phyloP scores from a whole-genome alignment of 2,113 vertebrate genomes.

The Chloropsis hardwickii region DNA sequence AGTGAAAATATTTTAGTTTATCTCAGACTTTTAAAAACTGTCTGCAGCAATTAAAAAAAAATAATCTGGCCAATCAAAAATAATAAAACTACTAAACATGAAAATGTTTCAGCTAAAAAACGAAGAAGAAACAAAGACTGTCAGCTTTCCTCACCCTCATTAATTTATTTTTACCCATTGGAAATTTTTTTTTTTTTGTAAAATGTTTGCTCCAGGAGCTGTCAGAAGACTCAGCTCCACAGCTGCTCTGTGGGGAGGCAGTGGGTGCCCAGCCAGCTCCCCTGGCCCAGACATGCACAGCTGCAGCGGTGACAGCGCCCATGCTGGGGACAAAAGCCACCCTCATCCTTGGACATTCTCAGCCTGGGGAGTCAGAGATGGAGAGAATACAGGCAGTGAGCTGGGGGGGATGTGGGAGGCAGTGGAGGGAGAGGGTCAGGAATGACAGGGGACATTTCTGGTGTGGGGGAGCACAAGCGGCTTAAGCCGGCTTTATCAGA shows the following conservation, averaged over 20 bases:
- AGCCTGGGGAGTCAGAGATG: fast-evolving
- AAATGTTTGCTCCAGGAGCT: neutral
- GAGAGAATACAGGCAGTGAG: fast-evolving
- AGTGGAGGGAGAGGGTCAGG: neutral
- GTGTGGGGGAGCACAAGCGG: neutral
- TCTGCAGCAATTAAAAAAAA: neutral
- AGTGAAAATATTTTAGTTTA: neutral
- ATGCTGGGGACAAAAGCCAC: fast-evolving
- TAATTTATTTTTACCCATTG: neutral
- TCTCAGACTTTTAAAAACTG: neutral
- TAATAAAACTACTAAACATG: fast-evolving
- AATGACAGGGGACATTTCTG: neutral
- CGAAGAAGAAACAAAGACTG: neutral
- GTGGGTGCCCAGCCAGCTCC: fast-evolving
- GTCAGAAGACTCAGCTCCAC: fast-evolving
- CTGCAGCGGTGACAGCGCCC: fast-evolving
- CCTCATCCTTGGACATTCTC: neutral
- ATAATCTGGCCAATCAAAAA: neutral
- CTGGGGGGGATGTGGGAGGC: neutral
- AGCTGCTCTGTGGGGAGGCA: neutral
- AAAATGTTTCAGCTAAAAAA: neutral
- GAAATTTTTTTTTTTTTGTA: neutral
- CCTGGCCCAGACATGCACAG: fast-evolving
- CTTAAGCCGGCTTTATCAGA: neutral
- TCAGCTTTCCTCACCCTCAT: neutral